Conservation (phyloP, 2,797 vertebrate genomes). For the Acanthurus tractus region DNA sequence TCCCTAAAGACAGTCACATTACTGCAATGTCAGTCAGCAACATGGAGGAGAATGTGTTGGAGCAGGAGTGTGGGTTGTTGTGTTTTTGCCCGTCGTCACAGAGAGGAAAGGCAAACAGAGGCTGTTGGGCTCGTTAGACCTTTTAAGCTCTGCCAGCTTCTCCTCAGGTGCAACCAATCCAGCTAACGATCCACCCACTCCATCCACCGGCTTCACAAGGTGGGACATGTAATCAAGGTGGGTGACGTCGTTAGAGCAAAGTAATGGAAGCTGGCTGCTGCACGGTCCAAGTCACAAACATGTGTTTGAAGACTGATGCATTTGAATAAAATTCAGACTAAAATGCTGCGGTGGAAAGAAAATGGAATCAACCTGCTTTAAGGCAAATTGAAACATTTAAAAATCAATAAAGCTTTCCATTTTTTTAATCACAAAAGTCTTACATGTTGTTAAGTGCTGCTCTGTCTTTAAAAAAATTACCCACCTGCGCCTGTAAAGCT, state of each 20-base stretch:
- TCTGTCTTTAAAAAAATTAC: too few species aligned
- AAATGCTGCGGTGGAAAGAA: too few species aligned
- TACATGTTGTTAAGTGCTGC: too few species aligned
- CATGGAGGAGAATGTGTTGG: neutral
- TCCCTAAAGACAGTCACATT: neutral
- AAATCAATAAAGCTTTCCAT: too few species aligned
- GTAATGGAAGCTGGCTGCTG: neutral
- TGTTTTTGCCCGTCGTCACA: neutral
- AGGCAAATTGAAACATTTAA: too few species aligned
- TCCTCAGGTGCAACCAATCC: slow-evolving; percentile 27
- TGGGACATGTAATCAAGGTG: neutral
- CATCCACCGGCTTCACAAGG: neutral
- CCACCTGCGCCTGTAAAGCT: too few species aligned
- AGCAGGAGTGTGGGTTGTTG: neutral
- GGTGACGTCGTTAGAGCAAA: neutral
- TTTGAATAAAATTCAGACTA: too few species aligned
- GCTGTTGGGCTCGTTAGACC: rapidly evolving
- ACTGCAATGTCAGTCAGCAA: neutral
- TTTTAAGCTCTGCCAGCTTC: slow-evolving; percentile 25
- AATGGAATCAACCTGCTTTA: too few species aligned
- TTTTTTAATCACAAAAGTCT: too few species aligned
- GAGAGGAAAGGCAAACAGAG: neutral
- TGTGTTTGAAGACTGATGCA: neutral
- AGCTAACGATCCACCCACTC: slow-evolving; percentile 10
- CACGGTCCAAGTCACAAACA: neutral